Percentiles rank a stretch among this genome's conserved stretches.
Evolutionary conservation across 2,113 vertebrate genomes (phyloP).

Genomic region (Cyphotilapia sp.): DNA sequence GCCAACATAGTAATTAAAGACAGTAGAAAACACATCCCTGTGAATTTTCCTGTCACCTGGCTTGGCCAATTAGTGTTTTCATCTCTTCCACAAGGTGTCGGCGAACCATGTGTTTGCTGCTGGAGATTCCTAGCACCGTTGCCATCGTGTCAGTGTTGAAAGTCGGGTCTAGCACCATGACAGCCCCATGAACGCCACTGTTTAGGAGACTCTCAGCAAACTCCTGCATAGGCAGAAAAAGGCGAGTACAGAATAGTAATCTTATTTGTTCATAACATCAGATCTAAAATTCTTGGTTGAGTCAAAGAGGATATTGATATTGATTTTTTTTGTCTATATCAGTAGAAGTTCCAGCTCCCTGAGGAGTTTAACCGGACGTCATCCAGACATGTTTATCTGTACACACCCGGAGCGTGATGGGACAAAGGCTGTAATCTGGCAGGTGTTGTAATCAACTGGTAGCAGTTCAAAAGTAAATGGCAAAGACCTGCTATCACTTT

Average conservation of each 20-base stretch:
- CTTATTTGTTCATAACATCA: neutral
- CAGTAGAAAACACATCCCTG: neutral
- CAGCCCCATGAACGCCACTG: slow-evolving; percentile 81
- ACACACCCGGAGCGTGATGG: neutral
- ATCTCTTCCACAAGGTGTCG: slow-evolving; percentile 82
- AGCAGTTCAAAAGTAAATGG: neutral
- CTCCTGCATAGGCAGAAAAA: slow-evolving; percentile 61
- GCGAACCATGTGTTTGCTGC: slow-evolving; percentile 80
- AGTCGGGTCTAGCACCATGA: slow-evolving; percentile 80
- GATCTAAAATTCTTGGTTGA: neutral
- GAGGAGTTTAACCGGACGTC: neutral
- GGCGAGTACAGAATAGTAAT: neutral
- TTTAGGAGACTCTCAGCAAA: slow-evolving; percentile 78
- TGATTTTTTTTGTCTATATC: neutral
- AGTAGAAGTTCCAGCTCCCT: neutral
- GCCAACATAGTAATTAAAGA: neutral
- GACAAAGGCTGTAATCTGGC: neutral
- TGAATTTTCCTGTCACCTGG: slow-evolving; percentile 61
- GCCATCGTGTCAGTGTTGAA: slow-evolving; percentile 76
- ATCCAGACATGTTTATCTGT: neutral
- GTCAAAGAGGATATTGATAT: neutral
- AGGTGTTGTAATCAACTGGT: neutral
- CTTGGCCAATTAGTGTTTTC: slow-evolving; percentile 65
- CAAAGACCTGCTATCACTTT: neutral
- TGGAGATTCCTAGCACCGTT: slow-evolving; percentile 73